phyloP scores from a whole-genome alignment of 2,797 vertebrate species.

The Anableps anableps region DNA sequence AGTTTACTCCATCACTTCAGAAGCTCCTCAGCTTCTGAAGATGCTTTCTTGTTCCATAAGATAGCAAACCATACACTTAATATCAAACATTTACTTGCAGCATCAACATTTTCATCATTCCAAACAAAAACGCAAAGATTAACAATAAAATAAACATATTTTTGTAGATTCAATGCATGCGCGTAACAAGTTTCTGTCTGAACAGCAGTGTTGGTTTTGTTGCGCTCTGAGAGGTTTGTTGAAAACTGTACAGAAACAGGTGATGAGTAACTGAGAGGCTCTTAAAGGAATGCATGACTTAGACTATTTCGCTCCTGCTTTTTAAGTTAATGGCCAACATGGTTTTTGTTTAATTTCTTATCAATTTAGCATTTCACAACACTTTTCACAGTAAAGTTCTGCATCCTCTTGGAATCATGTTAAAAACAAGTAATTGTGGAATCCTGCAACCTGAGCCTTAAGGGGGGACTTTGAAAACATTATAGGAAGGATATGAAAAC shows the following conservation, averaged over 20 bases:
- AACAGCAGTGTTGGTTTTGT: slow-evolving; percentile 22
- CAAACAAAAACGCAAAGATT: background rate
- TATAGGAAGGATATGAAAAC: slow-evolving; percentile 52
- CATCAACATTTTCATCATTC: background rate
- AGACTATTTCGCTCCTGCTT: slow-evolving; percentile 1
- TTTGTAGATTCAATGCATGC: background rate
- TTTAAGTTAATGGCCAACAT: background rate
- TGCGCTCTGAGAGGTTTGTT: slow-evolving; percentile 13
- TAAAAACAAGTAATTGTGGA: slow-evolving; percentile 12
- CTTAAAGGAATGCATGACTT: slow-evolving; percentile 11
- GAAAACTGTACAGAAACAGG: slow-evolving; percentile 1
- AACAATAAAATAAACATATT: background rate
- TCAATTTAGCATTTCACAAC: background rate
- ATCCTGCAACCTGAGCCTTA: slow-evolving; percentile 29
- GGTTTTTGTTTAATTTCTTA: background rate
- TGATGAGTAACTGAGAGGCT: slow-evolving; percentile 35
- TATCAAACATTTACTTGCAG: background rate
- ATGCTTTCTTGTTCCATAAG: background rate
- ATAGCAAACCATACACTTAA: background rate
- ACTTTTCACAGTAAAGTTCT: background rate
- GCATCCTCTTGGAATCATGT: background rate
- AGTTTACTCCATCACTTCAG: background rate
- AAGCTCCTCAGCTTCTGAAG: background rate
- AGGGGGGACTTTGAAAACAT: slow-evolving; percentile 14
- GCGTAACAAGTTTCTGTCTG: background rate